Percentiles rank a stretch among this genome's conserved stretches.
phyloP scores from a whole-genome alignment of 2,113 vertebrate genomes.

The Elephantulus edwardii region DNA sequence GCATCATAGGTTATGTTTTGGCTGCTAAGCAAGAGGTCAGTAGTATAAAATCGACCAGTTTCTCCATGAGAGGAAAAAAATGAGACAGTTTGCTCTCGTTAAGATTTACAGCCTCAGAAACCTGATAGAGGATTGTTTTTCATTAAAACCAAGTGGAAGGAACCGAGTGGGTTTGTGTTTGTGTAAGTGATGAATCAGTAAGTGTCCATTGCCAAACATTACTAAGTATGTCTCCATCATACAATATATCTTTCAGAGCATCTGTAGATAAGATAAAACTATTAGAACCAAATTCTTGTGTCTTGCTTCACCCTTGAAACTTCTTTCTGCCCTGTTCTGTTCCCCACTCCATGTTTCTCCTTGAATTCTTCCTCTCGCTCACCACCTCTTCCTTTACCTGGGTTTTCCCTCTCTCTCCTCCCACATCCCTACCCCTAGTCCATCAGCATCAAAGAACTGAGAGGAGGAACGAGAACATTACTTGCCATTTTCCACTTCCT shows the following conservation, averaged over 20 bases:
- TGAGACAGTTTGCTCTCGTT: too few relatives aligned
- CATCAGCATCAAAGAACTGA: neutral
- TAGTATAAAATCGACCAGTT: too few relatives aligned
- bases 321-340: neutral
- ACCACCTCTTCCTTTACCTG: neutral
- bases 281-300: neutral
- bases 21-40: too few relatives aligned
- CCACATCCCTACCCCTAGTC: too few relatives aligned
- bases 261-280: neutral
- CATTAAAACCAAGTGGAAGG: too few relatives aligned
- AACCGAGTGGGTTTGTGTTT: too few relatives aligned
- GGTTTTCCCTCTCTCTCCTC: neutral
- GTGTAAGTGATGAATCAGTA: neutral
- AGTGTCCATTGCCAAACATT: neutral
- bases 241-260: neutral
- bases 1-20: too few relatives aligned
- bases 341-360: constrained; percentile 18
- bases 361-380: neutral
- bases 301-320: neutral
- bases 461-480: neutral
- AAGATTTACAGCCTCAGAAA: too few relatives aligned
- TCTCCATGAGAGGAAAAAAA: too few relatives aligned
- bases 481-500: neutral
- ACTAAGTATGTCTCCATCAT: neutral
- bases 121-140: too few relatives aligned